phyloP scores from a whole-genome alignment of 2,113 vertebrate species.

The Otolemur garnettii region DNA sequence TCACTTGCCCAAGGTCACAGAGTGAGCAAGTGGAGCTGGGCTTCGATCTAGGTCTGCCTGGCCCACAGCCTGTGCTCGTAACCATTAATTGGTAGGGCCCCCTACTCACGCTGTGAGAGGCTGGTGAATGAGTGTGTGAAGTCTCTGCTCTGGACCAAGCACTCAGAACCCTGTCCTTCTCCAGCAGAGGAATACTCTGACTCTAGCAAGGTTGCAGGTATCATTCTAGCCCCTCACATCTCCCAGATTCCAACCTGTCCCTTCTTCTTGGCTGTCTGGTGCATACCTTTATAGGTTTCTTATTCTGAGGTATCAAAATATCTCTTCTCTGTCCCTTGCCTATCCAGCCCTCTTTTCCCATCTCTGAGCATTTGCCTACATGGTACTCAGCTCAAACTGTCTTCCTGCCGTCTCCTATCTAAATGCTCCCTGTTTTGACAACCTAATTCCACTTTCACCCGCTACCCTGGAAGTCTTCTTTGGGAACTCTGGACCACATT shows the following conservation, averaged over 20 bases:
- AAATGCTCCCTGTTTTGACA: neutral
- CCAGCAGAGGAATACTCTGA: neutral
- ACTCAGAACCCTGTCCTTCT: neutral
- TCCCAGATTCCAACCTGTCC: neutral
- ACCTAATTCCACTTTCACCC: neutral
- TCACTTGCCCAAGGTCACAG: conserved; percentile 20
- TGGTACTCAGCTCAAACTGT: neutral
- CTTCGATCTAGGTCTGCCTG: neutral
- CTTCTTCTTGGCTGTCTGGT: neutral
- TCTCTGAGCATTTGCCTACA: neutral
- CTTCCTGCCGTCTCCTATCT: neutral
- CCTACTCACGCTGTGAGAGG: neutral
- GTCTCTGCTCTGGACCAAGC: neutral
- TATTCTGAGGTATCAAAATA: neutral
- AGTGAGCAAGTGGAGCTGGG: neutral
- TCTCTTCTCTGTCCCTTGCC: neutral
- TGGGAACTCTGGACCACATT: neutral
- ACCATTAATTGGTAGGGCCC: neutral
- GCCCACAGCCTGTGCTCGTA: neutral
- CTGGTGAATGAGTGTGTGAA: neutral
- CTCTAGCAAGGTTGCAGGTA: neutral
- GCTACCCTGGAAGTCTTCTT: neutral
- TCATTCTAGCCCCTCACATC: neutral
- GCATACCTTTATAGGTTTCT: neutral
- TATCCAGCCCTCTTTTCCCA: neutral